Evolutionary conservation across 2,113 vertebrate genomes (phyloP), one percentile per base, ranked within the genome.

Genomic region (Athene cunicularia): DNA sequence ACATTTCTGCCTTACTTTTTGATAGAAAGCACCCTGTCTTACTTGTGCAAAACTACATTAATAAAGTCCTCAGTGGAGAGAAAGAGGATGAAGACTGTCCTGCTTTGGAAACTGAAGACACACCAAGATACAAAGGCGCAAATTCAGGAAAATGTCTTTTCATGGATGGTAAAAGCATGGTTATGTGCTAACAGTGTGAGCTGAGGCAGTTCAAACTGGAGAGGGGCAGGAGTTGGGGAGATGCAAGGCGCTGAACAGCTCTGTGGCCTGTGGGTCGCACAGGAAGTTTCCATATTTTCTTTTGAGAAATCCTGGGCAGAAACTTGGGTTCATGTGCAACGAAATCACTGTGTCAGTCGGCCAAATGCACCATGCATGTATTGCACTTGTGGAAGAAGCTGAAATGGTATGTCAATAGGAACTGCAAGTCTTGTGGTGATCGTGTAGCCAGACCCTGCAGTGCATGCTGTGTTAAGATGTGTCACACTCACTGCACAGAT

Each of bases 391-490:
- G 35, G 53, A 90, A 41, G 52, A 45, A 45, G 33, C 41, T 41
- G 45, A 33, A 37, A 17, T 1, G 5, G 8, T n/a, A 12, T 22
- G 18, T 37, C 59, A 41, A 0, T 7, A n/a, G 21, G 14, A 83
- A 47, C 8, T 24, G 16, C 32, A 86, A 30, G 24, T 47, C 26
- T 67, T 35, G 12, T 24, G 32, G 26, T 59, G 80, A 11, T 18
- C 0, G 0, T 17, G 35, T n/a, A 66, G 50, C 8, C 22, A 15
- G 20, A 56, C 8, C 16, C 67, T 11, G 6, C 12, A 24, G 27
- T 13, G 23, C 11, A 5, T 0, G 0, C 20, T 14, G 35, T n/a
- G 13, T 4, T 4, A 35, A 62, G 58, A 35, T 59, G n/a, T 1
- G 6, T 80, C 33, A 14, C 9, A 7, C 9, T 52, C 1, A 0